phyloP scores from a whole-genome alignment of 2,113 vertebrate genomes.

The Sinocyclocheilus grahami region DNA sequence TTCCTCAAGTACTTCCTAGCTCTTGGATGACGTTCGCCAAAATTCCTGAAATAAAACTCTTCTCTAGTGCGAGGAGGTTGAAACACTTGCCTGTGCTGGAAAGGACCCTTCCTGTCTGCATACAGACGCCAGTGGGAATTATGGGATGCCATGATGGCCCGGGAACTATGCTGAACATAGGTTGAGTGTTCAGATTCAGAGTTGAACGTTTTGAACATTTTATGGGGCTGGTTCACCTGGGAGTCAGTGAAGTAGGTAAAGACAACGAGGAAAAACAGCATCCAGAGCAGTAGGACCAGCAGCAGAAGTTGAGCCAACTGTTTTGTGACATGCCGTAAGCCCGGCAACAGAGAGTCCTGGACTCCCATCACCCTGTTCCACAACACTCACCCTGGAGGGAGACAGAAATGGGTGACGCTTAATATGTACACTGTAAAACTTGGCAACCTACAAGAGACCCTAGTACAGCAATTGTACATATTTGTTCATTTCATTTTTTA shows the following conservation, averaged over 20 bases:
- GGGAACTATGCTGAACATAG: constrained; percentile 73
- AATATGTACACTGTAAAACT: background rate
- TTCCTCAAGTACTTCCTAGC: background rate
- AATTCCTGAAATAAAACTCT: background rate
- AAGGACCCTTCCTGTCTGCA: background rate
- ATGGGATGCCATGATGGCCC: constrained; percentile 52
- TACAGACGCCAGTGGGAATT: background rate
- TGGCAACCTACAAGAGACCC: background rate
- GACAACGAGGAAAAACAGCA: constrained; percentile 78
- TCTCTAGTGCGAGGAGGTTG: background rate
- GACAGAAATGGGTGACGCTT: background rate
- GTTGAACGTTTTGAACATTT: constrained; percentile 64
- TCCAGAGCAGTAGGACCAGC: constrained; percentile 80
- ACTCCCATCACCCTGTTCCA: background rate
- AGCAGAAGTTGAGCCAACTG: constrained; percentile 82
- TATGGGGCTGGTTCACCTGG: constrained; percentile 68
- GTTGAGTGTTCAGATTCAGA: background rate
- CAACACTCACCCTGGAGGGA: background rate
- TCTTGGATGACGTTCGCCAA: background rate
- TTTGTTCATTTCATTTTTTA: background rate
- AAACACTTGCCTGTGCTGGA: background rate
- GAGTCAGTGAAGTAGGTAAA: constrained; percentile 81
- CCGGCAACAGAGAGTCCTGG: background rate
- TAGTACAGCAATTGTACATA: background rate
- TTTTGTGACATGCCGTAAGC: constrained; percentile 70